Base-by-base conservation (phyloP, 2,888 invertebrate genomes). In the Drosophila formosana region DNA sequence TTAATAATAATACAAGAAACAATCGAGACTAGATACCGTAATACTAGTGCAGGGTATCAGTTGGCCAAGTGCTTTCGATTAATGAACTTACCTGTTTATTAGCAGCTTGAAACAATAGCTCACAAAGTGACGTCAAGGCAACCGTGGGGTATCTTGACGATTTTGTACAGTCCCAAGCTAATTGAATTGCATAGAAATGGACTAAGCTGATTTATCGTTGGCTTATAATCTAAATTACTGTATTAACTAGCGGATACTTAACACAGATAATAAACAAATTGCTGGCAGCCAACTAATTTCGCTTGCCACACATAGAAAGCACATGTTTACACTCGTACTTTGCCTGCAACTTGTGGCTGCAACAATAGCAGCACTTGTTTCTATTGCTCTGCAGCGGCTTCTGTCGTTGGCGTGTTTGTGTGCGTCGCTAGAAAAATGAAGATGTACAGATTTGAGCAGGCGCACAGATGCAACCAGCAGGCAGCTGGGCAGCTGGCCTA, bases 371-470 rank as follows among this genome's bases (percentile, higher is more conserved):
- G 60, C 34, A 64, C 49, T 47, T 56, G 58, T 62, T 39, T 62
- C 23, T 62, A 43, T 62, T 4, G 30, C 28, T 64, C 47, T 37
- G 37, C 51, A 41, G 47, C 47, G 25, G 45, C 43, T 43, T 26
- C 18, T 41, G 32, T 50, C 52, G 58, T 34, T 58, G 61, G 32
- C 4, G 11, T 56, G 30, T 23, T 30, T 45, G 52, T 62, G 63
- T 53, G 52, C 56, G 62, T 72, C 68, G 69, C 73, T 84, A 74
- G 89, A 82, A 90, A 89, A 90, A 89, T 90, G 89, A 90, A 90
- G 90, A 90, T 90, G 90, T 89, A 90, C 90, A 86, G 82, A 84
- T 79, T 80, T 47, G 66, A 90, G 68, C 82, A 90, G 90, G 90
- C 86, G 88, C 79, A 26, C 90, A 89, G 83, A 72, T 65, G 43